These are phyloP conservation scores for Myopa tessellatipennis DNA, from an alignment of 2,888 invertebrate species.

Conservation along the genomic window DNA sequence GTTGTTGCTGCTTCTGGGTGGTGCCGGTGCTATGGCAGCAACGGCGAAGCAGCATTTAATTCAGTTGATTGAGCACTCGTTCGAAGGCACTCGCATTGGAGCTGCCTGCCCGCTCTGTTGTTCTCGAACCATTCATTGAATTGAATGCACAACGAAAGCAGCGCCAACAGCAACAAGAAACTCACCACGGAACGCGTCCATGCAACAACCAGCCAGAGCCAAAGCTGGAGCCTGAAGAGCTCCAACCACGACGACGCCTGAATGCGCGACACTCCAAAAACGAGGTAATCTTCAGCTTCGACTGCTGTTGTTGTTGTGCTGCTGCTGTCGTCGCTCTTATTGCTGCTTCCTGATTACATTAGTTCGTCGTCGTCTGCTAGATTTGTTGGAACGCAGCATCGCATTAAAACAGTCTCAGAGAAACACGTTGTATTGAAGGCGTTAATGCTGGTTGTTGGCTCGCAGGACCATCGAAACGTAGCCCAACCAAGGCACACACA, in stretches of 20 bases:
- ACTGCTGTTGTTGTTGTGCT: not conserved
- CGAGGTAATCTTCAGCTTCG: not conserved
- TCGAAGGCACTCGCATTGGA: conserved; percentile 25
- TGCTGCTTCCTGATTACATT: conserved; percentile 29
- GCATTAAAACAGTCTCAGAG: not conserved
- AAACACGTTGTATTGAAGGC: conserved; percentile 3
- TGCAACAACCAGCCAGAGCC: not conserved
- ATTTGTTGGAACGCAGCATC: conserved; percentile 10
- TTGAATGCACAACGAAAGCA: conserved; percentile 29
- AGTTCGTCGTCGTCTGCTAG: conserved; percentile 1
- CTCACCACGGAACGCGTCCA: conserved; percentile 12
- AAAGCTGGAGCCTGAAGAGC: too few species aligned
- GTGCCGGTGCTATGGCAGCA: conserved; percentile 6
- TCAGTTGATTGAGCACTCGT: conserved; percentile 58
- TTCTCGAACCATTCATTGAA: conserved; percentile 15
- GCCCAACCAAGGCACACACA: conserved; percentile 15
- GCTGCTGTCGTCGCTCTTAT: not conserved
- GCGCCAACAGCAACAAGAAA: conserved; percentile 7
- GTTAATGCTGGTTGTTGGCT: not conserved
- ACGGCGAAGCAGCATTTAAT: conserved; percentile 50
- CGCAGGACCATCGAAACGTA: conserved; percentile 17
- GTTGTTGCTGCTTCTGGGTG: conserved; percentile 8
- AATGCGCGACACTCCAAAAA: conserved; percentile 8
- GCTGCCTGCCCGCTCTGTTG: not conserved
- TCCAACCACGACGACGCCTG: conserved; percentile 5